phyloP scores from a whole-genome alignment of 2,888 invertebrate genomes.

The Lysandra bellargus region DNA sequence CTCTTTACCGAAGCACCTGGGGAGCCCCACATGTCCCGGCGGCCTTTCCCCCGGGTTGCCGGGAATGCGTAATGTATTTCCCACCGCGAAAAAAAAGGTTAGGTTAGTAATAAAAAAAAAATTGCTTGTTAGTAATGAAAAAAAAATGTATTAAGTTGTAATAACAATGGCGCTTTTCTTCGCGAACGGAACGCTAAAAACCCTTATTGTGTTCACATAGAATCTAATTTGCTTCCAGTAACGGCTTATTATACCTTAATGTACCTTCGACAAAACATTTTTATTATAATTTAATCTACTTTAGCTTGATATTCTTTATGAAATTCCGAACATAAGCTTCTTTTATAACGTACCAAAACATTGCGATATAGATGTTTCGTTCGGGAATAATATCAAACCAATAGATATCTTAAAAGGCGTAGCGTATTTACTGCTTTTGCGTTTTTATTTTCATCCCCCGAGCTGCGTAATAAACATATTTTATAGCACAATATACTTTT shows the following conservation, averaged over 20 bases:
- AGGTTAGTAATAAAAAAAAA: too few relatives aligned
- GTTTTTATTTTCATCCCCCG: slow-evolving; percentile 15
- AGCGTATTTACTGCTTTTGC: not conserved
- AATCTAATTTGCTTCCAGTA: slow-evolving; percentile 10
- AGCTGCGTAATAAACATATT: slow-evolving; percentile 18
- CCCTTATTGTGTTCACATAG: not conserved
- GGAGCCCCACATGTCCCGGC: too few relatives aligned
- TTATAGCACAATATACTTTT: slow-evolving; percentile 13
- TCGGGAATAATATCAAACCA: not conserved
- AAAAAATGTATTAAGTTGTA: not conserved
- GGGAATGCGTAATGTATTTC: too few relatives aligned
- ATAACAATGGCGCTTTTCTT: not conserved
- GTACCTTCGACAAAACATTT: slow-evolving; percentile 1
- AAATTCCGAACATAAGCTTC: not conserved
- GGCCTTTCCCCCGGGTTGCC: too few relatives aligned
- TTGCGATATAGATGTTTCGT: not conserved
- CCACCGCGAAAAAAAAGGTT: too few relatives aligned
- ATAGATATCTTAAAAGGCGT: slow-evolving; percentile 11
- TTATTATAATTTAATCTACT: not conserved
- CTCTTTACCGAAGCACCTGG: too few relatives aligned
- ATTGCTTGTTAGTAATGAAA: too few relatives aligned
- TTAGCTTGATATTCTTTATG: not conserved
- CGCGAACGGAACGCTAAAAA: not conserved
- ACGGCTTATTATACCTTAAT: slow-evolving; percentile 9
- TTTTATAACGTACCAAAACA: not conserved